Evolutionary conservation across 2,113 vertebrate genomes (phyloP).

Genomic region (Scartelaos histophorus): DNA sequence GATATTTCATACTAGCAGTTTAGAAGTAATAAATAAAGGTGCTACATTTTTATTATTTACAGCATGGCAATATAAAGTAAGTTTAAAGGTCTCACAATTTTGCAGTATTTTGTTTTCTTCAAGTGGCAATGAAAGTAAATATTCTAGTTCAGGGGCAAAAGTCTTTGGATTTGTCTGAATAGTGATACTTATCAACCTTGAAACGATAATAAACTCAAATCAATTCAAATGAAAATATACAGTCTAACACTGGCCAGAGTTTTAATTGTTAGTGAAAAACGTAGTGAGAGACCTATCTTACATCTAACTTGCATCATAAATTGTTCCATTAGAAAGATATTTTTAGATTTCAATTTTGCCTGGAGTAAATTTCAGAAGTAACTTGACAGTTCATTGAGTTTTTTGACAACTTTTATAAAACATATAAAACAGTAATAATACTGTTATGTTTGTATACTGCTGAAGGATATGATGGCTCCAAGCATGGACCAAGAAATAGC

Average conservation of each 20-base stretch:
- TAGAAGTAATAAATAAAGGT: background rate
- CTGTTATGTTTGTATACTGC: background rate
- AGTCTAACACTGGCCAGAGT: background rate
- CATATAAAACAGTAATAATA: background rate
- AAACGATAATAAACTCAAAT: background rate
- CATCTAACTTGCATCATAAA: constrained; percentile 1
- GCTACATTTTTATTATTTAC: background rate
- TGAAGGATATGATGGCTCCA: background rate
- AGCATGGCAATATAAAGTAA: background rate
- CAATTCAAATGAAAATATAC: background rate
- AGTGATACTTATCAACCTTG: background rate
- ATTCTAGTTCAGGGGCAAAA: too few species aligned
- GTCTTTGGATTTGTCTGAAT: too few species aligned
- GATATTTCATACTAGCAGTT: background rate
- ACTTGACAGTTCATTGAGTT: background rate
- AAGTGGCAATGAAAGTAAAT: too few species aligned
- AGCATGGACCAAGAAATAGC: background rate
- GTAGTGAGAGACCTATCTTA: background rate
- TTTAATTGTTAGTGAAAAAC: background rate
- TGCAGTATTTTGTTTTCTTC: background rate
- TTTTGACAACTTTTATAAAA: background rate
- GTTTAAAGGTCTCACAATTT: background rate
- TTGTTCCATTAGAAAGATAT: background rate
- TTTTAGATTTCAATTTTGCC: background rate
- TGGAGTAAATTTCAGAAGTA: background rate